These are phyloP conservation scores for Oophaga sylvatica DNA, from an alignment of 2,797 vertebrate species.

Conservation along the genomic window DNA sequence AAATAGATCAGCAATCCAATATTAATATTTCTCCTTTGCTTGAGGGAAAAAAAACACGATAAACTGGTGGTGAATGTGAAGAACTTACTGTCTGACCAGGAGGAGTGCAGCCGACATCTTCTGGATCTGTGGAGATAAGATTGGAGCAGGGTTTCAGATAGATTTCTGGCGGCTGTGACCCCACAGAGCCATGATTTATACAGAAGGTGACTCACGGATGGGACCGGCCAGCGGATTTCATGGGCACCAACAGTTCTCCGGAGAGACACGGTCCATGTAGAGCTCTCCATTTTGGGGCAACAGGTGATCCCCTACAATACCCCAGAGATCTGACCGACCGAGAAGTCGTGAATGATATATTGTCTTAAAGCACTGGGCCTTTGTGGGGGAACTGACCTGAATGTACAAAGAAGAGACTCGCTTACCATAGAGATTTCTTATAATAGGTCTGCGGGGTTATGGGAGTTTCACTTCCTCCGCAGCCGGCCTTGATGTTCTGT, in stretches of 20 bases:
- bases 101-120: constrained; percentile 87
- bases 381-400: too few species aligned
- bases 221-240: background rate
- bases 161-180: background rate
- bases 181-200: background rate
- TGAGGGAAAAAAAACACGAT: background rate
- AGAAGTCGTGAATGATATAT: background rate
- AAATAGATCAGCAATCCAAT: too few species aligned
- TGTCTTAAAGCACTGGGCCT: background rate
- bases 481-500: too few species aligned
- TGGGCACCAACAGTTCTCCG: background rate
- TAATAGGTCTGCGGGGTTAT: background rate
- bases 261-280: background rate
- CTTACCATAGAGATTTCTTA: background rate
- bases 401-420: too few species aligned
- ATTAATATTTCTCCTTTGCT: background rate
- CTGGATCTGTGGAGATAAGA: constrained; percentile 79
- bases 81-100: constrained; percentile 86
- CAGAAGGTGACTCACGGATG: background rate
- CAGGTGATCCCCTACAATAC: too few species aligned
- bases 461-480: too few species aligned
- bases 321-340: background rate
- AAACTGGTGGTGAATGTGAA: background rate
- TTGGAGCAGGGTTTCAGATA: background rate
- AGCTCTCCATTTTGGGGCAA: too few species aligned